phyloP scores from a whole-genome alignment of 2,113 vertebrate species.

The Aplodontia rufa region DNA sequence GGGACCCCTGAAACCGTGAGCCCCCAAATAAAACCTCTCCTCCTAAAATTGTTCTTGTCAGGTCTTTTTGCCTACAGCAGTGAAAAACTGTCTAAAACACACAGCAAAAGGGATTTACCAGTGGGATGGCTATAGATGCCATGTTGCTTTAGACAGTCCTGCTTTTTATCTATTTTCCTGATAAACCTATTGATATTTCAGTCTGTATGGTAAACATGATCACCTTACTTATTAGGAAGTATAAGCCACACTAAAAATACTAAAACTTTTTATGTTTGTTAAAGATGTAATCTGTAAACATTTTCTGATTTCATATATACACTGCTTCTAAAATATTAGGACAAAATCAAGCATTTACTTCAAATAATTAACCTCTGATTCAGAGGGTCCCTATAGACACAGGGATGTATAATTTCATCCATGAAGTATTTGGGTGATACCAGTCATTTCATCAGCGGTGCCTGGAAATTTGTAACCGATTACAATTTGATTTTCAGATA shows the following conservation, averaged over 20 bases:
- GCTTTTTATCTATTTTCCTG: neutral
- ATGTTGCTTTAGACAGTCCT: neutral
- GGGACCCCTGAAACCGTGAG: too few species aligned
- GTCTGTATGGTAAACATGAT: neutral
- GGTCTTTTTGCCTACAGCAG: too few species aligned
- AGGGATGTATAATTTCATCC: rapidly evolving
- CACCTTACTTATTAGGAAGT: neutral
- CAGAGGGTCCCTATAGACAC: neutral
- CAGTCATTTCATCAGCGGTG: neutral
- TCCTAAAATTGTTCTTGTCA: too few species aligned
- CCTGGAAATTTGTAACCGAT: neutral
- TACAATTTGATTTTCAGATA: too few species aligned
- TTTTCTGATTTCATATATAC: neutral
- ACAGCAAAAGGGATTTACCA: neutral
- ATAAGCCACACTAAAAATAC: neutral
- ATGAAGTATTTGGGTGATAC: neutral
- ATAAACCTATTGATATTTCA: neutral
- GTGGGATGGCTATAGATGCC: neutral
- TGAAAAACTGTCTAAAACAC: too few species aligned
- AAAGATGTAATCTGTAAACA: neutral
- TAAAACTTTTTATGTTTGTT: neutral
- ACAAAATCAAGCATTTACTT: neutral
- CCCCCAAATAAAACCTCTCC: too few species aligned
- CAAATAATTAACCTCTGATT: neutral
- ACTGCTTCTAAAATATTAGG: neutral